Base-by-base conservation (phyloP, 2,888 invertebrate genomes). In the Limulus polyphemus region DNA sequence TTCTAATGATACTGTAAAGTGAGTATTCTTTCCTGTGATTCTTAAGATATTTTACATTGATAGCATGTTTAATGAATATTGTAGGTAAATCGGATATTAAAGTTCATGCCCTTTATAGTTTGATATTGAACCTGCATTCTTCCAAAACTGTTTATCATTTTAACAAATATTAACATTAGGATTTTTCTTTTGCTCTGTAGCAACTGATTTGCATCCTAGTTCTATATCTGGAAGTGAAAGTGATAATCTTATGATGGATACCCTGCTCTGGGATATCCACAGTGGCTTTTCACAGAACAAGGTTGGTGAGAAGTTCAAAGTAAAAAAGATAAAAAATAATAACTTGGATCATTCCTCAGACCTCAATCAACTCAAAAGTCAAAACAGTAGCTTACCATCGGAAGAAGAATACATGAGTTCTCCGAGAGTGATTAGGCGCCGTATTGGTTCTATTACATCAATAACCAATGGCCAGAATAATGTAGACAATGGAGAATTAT, bases 221-320 rank as follows among this genome's bases (percentile, higher is more conserved):
- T 64, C 64, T 11, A 59, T 57, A 46, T 61, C 62, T 32, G 62
- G 61, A 12, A 63, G 62, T 17, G 64, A 64, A 48, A 62, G 62
- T 12, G 63, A 62, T 48, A 67, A 68, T 69, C 85, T 84, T 70
- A 77, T 86, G 46, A 83, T 88, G 77, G 90, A 90, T 73, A 84
- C 85, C 13, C 80, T 87, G 13, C 80, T 87, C 56, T 82, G 85
- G 72, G 90, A 90, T 75, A 83, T 86, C 57, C 79, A 85, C 68
- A 81, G 82, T 65, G 83, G 85, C n/a, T 70, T 73, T 56, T 61
- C 69, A 0, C 71, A 70, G 32, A 56, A 13, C 32, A 58, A 61
- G 50, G 2, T 32, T 32, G 32, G 32, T 32, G 2, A 32, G 32
- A 63, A 62, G 47, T 64, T 66, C 56, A 58, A 59, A 17, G 54